Evolutionary conservation across 2,888 invertebrate species (phyloP).

Genomic region (Conistra vaccinii): DNA sequence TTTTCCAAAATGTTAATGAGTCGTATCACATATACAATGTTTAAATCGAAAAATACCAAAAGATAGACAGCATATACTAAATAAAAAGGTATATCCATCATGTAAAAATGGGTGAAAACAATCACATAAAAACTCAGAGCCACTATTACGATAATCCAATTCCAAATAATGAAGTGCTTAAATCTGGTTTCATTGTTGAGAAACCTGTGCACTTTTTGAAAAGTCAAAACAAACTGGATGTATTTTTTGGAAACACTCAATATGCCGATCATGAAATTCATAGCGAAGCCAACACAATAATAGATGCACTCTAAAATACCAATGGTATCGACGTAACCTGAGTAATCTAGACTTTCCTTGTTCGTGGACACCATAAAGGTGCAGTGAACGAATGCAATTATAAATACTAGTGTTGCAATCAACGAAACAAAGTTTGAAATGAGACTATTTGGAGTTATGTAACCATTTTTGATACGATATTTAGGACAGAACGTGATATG

Average conservation of each 20-base stretch:
- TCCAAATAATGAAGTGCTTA: constrained; percentile 4
- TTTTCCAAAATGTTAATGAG: constrained; percentile 23
- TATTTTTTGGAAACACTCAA: neutral
- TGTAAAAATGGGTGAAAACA: neutral
- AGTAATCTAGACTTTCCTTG: neutral
- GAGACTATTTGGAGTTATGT: constrained; percentile 5
- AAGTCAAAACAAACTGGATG: constrained; percentile 2
- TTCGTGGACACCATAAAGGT: neutral
- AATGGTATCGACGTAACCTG: neutral
- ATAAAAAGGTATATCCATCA: neutral
- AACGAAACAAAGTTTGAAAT: constrained; percentile 6
- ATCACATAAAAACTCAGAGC: neutral
- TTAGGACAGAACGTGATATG: constrained; percentile 12
- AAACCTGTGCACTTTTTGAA: constrained; percentile 41
- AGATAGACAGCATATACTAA: neutral
- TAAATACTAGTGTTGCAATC: neutral
- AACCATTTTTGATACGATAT: constrained; percentile 13
- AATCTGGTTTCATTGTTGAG: constrained; percentile 19
- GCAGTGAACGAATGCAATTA: neutral
- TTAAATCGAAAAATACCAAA: constrained; percentile 26
- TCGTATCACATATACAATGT: constrained; percentile 22
- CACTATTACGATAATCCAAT: constrained; percentile 24
- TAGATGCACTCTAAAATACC: neutral
- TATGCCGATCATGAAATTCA: neutral
- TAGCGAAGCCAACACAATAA: neutral